Evolutionary conservation across 2,888 invertebrate species (phyloP).

Genomic region (Macaria liturata): DNA sequence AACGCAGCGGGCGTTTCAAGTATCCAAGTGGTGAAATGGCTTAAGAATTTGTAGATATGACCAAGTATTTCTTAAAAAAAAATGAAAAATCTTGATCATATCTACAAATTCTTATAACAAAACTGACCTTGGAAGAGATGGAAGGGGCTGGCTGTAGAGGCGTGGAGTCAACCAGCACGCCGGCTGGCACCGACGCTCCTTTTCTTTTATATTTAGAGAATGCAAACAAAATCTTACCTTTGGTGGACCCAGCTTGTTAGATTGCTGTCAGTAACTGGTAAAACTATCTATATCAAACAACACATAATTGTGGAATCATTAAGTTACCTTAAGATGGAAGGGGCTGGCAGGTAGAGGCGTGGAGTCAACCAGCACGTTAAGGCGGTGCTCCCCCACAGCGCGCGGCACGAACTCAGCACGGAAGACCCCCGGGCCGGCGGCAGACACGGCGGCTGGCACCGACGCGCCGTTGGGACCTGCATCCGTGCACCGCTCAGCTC

Average conservation of each 20-base stretch:
- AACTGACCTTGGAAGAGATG: constrained; percentile 90
- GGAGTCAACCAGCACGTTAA: constrained; percentile 93
- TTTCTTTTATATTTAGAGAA: no score
- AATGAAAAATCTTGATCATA: no score
- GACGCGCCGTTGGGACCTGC: constrained; percentile 96
- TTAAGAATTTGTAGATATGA: no score
- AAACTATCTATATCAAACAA: no score
- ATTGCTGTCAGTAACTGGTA: no score
- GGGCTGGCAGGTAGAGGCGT: constrained; percentile 95
- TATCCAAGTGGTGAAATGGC: no score
- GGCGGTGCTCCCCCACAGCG: constrained; percentile 95
- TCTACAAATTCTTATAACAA: no score
- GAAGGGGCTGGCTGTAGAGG: constrained; percentile 96
- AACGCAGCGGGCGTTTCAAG: no score
- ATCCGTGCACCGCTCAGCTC: constrained; percentile 65
- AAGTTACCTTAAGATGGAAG: constrained; percentile 91
- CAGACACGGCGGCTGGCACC: constrained; percentile 94
- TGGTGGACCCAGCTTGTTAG: no score
- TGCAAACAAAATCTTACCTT: no score
- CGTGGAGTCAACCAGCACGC: constrained; percentile 91
- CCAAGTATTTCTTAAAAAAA: no score
- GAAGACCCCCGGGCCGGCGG: constrained; percentile 91
- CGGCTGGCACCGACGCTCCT: constrained; percentile 94
- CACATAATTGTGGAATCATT: no score
- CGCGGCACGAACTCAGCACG: constrained; percentile 96